These are phyloP conservation scores for Arion vulgaris DNA, from an alignment of 1,140 invertebrate species.

Conservation along the genomic window DNA sequence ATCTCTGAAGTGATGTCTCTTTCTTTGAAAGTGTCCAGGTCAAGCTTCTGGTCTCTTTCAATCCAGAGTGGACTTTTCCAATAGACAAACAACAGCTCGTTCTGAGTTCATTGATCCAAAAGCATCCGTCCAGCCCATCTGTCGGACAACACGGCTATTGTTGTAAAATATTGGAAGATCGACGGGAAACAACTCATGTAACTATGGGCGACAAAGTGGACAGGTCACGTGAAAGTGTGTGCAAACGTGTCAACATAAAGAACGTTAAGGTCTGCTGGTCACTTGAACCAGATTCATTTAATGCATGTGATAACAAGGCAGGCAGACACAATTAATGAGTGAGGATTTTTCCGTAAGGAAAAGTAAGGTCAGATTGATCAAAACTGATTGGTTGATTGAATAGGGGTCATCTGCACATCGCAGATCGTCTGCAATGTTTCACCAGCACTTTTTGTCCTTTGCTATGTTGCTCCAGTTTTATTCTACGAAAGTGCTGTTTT, in stretches of 20 bases:
- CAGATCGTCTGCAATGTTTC: too few species aligned
- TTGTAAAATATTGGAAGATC: slow-evolving; percentile 21
- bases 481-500: too few species aligned
- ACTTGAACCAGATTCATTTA: neutral
- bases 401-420: too few species aligned
- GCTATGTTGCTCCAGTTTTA: too few species aligned
- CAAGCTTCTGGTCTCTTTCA: neutral
- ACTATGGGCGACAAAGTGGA: slow-evolving; percentile 23
- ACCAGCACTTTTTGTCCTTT: too few species aligned
- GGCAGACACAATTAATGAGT: neutral
- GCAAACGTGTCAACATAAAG: slow-evolving; percentile 9
- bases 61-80: neutral
- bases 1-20: neutral
- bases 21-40: neutral
- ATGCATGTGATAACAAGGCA: neutral
- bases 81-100: slow-evolving; percentile 1
- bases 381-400: too few species aligned
- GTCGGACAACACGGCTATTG: slow-evolving; percentile 8
- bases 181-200: neutral
- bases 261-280: neutral
- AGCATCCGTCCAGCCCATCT: slow-evolving; percentile 17
- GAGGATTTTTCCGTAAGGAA: too few species aligned
- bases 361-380: too few species aligned
- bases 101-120: slow-evolving; percentile 11
- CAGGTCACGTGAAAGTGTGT: slow-evolving; percentile 6